These are phyloP conservation scores for Sus scrofa DNA, from an alignment of 2,113 vertebrate genomes.

Conservation along the genomic window T2T-Sscrofa CM000826.6:90045501-90046000, in stretches of 20 bases:
- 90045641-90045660: conserved; percentile 78
- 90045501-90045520: not conserved
- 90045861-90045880: not conserved
- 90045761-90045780: not conserved
- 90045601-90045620: conserved; percentile 85
- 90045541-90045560: conserved; percentile 20
- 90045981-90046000: not conserved
- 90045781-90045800: not conserved
- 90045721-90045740: not conserved
- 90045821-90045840: not conserved
- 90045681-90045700: not conserved
- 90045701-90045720: conserved; percentile 34
- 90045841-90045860: not conserved
- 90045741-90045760: not conserved
- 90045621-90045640: conserved; percentile 85
- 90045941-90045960: conserved; percentile 89
- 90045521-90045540: not conserved
- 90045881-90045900: conserved; percentile 73
- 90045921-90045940: conserved; percentile 85
- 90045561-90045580: conserved; percentile 83
- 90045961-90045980: conserved; percentile 64
- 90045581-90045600: conserved; percentile 74
- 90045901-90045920: conserved; percentile 79
- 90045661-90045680: conserved; percentile 1
- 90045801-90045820: not conserved